Evolutionary conservation across 2,113 vertebrate species (phyloP).

Genomic region (Tenrec ecaudatus): DNA sequence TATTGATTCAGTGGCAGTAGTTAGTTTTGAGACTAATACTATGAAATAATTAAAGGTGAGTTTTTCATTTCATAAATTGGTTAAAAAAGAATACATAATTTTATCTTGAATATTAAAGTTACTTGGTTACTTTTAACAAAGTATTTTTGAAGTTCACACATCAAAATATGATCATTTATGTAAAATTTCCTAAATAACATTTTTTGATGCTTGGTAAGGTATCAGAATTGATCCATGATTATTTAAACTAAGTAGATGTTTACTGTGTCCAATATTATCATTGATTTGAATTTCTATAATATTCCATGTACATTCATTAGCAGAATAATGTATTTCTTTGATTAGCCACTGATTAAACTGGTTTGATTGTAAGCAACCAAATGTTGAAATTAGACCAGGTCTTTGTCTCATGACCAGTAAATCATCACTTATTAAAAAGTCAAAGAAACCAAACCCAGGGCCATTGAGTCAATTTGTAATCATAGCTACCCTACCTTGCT

Average conservation of each 20-base stretch:
- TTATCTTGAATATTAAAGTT: neutral
- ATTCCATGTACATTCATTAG: neutral
- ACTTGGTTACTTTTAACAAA: neutral
- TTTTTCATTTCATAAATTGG: conserved; percentile 34
- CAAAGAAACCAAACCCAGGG: too few relatives aligned
- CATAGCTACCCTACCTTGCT: too few relatives aligned
- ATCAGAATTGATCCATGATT: neutral
- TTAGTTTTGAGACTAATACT: too few relatives aligned
- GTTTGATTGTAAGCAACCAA: neutral
- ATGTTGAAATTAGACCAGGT: neutral
- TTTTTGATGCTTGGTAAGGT: neutral
- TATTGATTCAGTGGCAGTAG: too few relatives aligned
- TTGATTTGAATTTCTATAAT: neutral
- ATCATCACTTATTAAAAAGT: neutral
- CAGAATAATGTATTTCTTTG: neutral
- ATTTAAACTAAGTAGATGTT: neutral
- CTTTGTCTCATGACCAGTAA: neutral
- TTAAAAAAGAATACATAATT: neutral
- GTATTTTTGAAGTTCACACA: neutral
- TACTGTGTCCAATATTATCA: neutral
- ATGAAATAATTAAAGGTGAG: neutral
- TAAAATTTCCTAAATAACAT: neutral
- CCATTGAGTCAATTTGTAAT: too few relatives aligned
- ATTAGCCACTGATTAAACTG: neutral
- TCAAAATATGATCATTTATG: neutral